A percentile compares a stretch with the other conserved stretches of the same genome.
Evolutionary conservation across 2,797 vertebrate genomes (phyloP).

Genomic region (Oceanodroma leucorhoa): DNA sequence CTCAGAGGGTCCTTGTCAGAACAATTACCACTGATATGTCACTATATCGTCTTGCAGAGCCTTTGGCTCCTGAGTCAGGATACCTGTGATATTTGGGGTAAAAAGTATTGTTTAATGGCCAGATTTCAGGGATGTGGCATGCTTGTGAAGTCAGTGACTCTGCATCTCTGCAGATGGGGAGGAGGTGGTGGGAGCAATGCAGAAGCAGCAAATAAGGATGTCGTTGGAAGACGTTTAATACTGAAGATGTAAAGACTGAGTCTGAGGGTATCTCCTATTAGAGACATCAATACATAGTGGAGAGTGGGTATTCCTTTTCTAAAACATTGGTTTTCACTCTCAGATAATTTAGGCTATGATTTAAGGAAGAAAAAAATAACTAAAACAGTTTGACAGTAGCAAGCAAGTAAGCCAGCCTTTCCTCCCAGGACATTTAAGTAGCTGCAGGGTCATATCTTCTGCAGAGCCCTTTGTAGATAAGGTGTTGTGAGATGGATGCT

Average conservation of each 20-base stretch:
- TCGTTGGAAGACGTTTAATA: background rate
- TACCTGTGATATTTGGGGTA: background rate
- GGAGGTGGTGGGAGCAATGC: background rate
- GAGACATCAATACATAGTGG: background rate
- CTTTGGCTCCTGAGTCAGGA: background rate
- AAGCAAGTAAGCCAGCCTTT: background rate
- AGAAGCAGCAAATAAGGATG: background rate
- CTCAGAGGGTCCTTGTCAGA: conserved; percentile 67
- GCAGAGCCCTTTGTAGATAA: conserved; percentile 31
- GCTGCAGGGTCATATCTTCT: background rate
- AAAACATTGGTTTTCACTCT: background rate
- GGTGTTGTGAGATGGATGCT: background rate
- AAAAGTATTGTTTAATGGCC: background rate
- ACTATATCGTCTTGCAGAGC: background rate
- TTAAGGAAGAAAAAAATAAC: background rate
- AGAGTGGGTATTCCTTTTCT: background rate
- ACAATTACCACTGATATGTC: conserved; percentile 59
- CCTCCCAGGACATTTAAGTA: background rate
- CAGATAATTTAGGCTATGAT: background rate
- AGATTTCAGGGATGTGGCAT: background rate
- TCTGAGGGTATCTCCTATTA: background rate
- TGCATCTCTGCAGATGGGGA: background rate
- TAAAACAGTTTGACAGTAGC: background rate
- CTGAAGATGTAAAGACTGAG: background rate
- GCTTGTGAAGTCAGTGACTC: background rate